These are phyloP conservation scores for Zosterops borbonicus DNA, from an alignment of 2,113 vertebrate genomes.

Conservation along the genomic window DNA sequence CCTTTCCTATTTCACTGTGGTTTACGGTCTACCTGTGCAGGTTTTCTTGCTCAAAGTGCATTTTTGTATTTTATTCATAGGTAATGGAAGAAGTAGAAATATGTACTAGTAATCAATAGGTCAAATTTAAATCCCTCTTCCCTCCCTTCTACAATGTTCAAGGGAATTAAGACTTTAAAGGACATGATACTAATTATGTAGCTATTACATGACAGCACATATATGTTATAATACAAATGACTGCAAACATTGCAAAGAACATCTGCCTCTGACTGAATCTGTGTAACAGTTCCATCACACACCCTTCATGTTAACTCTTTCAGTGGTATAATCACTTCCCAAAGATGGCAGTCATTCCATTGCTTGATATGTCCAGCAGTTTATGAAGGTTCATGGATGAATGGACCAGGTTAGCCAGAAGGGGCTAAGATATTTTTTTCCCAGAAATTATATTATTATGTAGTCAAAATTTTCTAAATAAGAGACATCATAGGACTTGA, in stretches of 20 bases:
- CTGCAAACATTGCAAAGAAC: neutral
- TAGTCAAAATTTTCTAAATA: neutral
- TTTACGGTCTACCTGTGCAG: neutral
- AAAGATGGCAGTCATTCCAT: neutral
- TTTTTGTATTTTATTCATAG: neutral
- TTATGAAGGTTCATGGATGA: neutral
- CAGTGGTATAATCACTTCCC: neutral
- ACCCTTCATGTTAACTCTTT: neutral
- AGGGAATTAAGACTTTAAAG: neutral
- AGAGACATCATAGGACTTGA: neutral
- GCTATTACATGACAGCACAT: neutral
- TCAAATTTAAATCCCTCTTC: neutral
- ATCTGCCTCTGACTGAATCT: neutral
- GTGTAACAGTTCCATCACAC: fast-evolving
- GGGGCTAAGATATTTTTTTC: neutral
- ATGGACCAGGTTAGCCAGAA: neutral
- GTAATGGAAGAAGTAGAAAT: neutral
- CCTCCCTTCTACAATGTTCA: neutral
- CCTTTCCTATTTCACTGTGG: neutral
- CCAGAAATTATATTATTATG: neutral
- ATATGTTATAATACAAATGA: neutral
- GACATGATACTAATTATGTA: neutral
- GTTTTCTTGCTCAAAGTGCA: neutral
- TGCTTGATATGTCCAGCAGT: neutral
- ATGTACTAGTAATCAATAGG: neutral